These are phyloP conservation scores for Tapirus indicus DNA, from an alignment of 2,797 vertebrate species.

Conservation along the genomic window DNA sequence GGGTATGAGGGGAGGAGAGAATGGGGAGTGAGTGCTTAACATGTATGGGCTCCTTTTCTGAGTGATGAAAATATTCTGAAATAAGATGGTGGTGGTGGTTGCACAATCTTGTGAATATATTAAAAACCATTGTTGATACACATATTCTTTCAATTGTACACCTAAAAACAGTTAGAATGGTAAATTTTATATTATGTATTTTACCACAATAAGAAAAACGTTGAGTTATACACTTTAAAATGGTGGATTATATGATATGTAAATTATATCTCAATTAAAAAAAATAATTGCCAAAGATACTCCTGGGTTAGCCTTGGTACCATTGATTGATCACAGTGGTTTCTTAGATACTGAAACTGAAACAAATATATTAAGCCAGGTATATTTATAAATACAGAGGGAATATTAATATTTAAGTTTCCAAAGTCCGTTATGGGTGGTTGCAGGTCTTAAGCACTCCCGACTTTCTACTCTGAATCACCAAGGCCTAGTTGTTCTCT, in stretches of 20 bases:
- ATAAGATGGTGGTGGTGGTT: background rate
- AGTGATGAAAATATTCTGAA: background rate
- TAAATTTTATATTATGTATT: background rate
- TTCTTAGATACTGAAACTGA: background rate
- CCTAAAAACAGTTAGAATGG: background rate
- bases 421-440: background rate
- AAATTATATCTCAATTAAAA: background rate
- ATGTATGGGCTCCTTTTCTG: background rate
- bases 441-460: background rate
- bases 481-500: background rate
- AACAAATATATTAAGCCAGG: background rate
- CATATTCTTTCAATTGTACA: background rate
- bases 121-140: background rate
- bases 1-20: background rate
- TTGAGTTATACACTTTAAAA: background rate
- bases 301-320: background rate
- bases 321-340: background rate
- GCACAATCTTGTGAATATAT: background rate
- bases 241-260: background rate
- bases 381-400: background rate
- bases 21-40: background rate
- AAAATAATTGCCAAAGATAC: background rate
- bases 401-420: background rate
- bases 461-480: background rate
- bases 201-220: background rate